phyloP scores from a whole-genome alignment of 2,888 invertebrate species.

The Volucella inflata region DNA sequence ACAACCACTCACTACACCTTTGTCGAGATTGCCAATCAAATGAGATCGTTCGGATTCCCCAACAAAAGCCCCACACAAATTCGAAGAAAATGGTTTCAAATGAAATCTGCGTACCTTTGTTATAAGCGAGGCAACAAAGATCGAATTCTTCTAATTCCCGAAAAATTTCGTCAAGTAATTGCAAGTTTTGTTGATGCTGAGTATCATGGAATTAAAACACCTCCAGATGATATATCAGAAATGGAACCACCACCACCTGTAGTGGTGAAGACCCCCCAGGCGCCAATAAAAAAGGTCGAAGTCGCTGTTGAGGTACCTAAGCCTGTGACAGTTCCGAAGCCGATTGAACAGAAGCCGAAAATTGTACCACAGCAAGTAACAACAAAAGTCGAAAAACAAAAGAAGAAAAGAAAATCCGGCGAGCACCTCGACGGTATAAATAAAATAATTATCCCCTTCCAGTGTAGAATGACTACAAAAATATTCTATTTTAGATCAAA shows the following conservation, averaged over 20 bases:
- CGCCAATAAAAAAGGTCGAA: constrained; percentile 27
- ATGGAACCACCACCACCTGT: constrained; percentile 21
- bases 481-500: constrained; percentile 46
- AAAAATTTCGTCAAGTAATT: constrained; percentile 79
- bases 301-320: constrained; percentile 22
- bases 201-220: constrained; percentile 71
- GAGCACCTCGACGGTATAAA: constrained; percentile 36
- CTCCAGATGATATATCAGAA: constrained; percentile 19
- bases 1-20: constrained; percentile 80
- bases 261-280: neutral
- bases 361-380: neutral
- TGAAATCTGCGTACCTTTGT: constrained; percentile 81
- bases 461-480: neutral
- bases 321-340: constrained; percentile 7
- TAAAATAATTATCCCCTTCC: neutral
- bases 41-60: constrained; percentile 80
- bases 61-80: constrained; percentile 81
- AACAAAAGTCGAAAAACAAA: constrained; percentile 41
- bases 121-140: constrained; percentile 81
- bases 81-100: constrained; percentile 81
- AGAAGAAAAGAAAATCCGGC: constrained; percentile 37
- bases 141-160: constrained; percentile 79
- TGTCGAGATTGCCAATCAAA: constrained; percentile 80
- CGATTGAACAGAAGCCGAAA: constrained; percentile 51
- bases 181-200: constrained; percentile 80